Evolutionary conservation across 2,113 vertebrate genomes (phyloP), one percentile per base, ranked within the genome.

Genomic region (Nyctibius bracteatus): DNA sequence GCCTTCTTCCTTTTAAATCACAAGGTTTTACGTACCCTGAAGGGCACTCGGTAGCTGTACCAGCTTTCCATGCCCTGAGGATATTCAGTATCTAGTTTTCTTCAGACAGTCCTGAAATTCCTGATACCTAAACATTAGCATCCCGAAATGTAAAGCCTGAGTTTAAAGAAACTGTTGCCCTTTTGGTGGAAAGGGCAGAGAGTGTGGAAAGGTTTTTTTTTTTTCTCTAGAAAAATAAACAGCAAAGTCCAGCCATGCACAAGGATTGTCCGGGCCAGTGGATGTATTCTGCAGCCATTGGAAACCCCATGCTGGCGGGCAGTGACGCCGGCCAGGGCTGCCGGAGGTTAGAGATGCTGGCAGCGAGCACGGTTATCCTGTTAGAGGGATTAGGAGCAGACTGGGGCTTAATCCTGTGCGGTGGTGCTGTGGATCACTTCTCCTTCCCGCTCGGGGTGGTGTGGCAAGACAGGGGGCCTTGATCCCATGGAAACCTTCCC

Each of bases 381-480:
- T 95, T 94, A 90, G 72, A 88, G 62, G 79, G 93, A 96, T 97
- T 96, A 94, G 78, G 89, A 93, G n/a, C 86, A 91, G 90, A 27
- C 33, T 93, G 61, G 58, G 41, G 10, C 41, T 94, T 94, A 97
- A 95, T 94, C 68, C 65, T 80, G 25, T 55, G 74, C 5, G 37
- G 1, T 0, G 6, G 41, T 51, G 70, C 68, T 3, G 2, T 8
- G 31, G 54, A 91, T 84, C 7, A 0, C 59, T 77, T 67, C 43
- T 84, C 27, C 61, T 88, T 88, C 80, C 79, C 7, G 7, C n/a
- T 63, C 0, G 0, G 62, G 66, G n/a, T 30, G 39, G 35, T 75
- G 58, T 71, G 47, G 31, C 47, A 61, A 72, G 65, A 67, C 3
- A 8, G 44, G 41, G 67, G 9, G 22, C 35, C 35, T 71, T 67